A percentile compares a stretch with the other conserved stretches of the same genome.
Conservation (phyloP, 2,888 invertebrate genomes). For the Euzophera pinguis region DNA sequence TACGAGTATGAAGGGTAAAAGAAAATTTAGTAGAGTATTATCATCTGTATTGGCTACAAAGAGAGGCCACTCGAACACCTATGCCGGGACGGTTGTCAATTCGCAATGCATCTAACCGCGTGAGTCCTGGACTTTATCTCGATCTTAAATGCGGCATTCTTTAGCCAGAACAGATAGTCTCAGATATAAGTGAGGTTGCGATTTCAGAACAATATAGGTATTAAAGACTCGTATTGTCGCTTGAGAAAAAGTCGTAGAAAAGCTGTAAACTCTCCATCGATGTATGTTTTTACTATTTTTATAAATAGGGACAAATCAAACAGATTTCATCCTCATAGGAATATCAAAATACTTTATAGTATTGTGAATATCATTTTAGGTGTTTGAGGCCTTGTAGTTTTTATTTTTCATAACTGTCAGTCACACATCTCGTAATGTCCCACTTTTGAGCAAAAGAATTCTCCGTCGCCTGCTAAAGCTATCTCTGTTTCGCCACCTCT, state of each 20-base stretch:
- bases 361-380: no score
- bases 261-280: background rate
- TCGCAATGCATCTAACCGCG: conserved; percentile 56
- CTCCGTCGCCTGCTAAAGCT: no score
- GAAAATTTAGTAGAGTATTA: no score
- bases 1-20: no score
- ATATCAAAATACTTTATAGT: no score
- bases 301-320: no score
- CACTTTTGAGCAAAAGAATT: no score
- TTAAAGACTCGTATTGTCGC: conserved; percentile 11
- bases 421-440: no score
- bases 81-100: conserved; percentile 50
- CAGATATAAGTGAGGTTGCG: conserved; percentile 12
- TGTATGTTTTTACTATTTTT: background rate
- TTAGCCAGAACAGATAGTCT: conserved; percentile 29
- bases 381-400: no score
- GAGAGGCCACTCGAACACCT: conserved; percentile 28
- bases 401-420: no score
- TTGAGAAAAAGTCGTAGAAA: background rate
- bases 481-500: no score
- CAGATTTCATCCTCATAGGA: no score
- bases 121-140: conserved; percentile 56
- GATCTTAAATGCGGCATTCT: conserved; percentile 59
- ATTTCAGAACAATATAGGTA: conserved; percentile 7
- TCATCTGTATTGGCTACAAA: background rate